Evolutionary conservation across 2,113 vertebrate genomes (phyloP).

Genomic region (Illadopsis cleaveri): DNA sequence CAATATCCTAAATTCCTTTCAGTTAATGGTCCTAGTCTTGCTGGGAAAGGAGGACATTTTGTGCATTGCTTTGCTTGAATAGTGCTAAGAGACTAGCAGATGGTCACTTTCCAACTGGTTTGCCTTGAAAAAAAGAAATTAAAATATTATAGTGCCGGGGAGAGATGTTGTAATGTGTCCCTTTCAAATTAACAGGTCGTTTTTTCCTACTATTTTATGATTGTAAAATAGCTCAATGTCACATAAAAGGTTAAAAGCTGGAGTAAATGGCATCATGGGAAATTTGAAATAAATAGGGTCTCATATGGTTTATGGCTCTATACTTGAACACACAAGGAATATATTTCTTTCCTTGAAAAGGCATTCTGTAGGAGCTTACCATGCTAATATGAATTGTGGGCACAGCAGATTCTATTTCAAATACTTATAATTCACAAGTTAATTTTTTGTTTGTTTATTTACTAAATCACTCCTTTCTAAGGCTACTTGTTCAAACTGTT

Average conservation of each 20-base stretch:
- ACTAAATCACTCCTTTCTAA: constrained; percentile 4
- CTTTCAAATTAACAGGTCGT: constrained; percentile 77
- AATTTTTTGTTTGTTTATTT: constrained; percentile 23
- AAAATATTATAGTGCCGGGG: constrained; percentile 82
- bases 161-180: constrained; percentile 79
- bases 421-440: constrained; percentile 20
- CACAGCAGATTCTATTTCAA: constrained; percentile 25
- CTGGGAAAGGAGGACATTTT: constrained; percentile 75
- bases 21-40: constrained; percentile 72
- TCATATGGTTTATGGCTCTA: constrained; percentile 73
- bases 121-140: constrained; percentile 84
- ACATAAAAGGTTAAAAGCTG: constrained; percentile 80
- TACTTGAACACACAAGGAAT: constrained; percentile 71
- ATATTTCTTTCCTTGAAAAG: constrained; percentile 60
- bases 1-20: constrained; percentile 50
- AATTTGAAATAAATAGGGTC: constrained; percentile 75
- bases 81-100: constrained; percentile 80
- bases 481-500: neutral
- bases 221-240: constrained; percentile 76
- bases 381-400: constrained; percentile 6
- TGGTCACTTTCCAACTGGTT: constrained; percentile 91
- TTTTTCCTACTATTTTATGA: constrained; percentile 71
- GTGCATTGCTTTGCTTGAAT: constrained; percentile 81
- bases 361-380: neutral
- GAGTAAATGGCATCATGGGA: constrained; percentile 76